Evolutionary conservation across 2,113 vertebrate species (phyloP).

Genomic region (Columbina picui): DNA sequence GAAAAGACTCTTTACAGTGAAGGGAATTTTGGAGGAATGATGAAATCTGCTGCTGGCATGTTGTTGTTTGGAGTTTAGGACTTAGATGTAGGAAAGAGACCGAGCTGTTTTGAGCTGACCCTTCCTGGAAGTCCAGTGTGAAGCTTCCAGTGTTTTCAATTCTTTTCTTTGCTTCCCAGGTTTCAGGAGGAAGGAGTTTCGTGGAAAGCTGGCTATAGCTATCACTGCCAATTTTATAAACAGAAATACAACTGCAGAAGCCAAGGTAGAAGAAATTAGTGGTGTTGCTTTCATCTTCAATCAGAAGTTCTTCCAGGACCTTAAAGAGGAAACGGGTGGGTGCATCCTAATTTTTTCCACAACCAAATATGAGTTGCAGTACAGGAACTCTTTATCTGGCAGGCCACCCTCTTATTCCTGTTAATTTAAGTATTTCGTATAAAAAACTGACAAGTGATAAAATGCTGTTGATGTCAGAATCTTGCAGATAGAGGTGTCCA

Average conservation of each 20-base stretch:
- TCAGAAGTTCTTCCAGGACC: slow-evolving; percentile 97
- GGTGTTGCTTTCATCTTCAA: slow-evolving; percentile 99
- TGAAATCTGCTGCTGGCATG: neutral
- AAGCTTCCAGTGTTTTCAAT: neutral
- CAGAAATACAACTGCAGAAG: slow-evolving; percentile 95
- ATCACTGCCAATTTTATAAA: slow-evolving; percentile 99
- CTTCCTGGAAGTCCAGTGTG: neutral
- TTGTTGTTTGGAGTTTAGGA: neutral
- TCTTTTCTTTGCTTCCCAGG: slow-evolving; percentile 74
- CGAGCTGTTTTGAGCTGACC: neutral
- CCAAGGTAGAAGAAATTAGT: slow-evolving; percentile 97
- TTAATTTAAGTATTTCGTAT: neutral
- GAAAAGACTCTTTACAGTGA: neutral
- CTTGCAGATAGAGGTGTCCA: neutral
- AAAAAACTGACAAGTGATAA: neutral
- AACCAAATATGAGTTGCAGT: neutral
- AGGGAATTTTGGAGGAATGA: neutral
- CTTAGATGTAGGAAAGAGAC: neutral
- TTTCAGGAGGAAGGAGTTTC: slow-evolving; percentile 95
- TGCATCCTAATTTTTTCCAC: neutral
- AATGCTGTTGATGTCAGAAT: neutral
- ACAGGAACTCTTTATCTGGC: neutral
- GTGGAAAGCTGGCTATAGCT: slow-evolving; percentile 95
- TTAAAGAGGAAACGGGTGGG: slow-evolving; percentile 94
- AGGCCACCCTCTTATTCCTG: neutral